phyloP scores from a whole-genome alignment of 2,113 vertebrate genomes.

The Setophaga petechia region DNA sequence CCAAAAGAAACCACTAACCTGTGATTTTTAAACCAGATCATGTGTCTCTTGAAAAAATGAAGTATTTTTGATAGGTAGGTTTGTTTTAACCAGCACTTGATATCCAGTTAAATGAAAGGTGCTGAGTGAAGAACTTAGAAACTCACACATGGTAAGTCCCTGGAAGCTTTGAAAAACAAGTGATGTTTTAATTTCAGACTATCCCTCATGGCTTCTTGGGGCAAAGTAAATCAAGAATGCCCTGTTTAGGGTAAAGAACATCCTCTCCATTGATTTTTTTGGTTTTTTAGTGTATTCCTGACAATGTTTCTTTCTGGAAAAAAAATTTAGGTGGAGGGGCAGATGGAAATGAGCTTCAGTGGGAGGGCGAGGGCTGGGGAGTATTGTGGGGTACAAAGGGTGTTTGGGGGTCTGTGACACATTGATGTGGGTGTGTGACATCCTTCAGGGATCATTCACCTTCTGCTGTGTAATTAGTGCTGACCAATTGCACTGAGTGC shows the following conservation, averaged over 20 bases:
- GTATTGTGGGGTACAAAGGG: not conserved
- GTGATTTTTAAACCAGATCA: not conserved
- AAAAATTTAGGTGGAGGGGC: not conserved
- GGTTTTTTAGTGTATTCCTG: not conserved
- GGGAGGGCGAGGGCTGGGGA: not conserved
- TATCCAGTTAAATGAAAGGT: not conserved
- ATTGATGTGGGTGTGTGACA: accelerated
- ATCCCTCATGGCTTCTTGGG: not conserved
- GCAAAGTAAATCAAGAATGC: not conserved
- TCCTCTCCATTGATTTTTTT: not conserved
- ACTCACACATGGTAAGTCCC: not conserved
- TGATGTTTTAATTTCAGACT: not conserved
- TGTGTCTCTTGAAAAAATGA: not conserved
- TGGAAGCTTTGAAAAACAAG: not conserved
- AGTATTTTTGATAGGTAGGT: not conserved
- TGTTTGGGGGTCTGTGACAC: not conserved
- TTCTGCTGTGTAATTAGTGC: not conserved
- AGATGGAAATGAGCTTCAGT: not conserved
- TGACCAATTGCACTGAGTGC: accelerated
- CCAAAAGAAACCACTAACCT: not conserved
- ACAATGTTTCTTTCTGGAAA: not conserved
- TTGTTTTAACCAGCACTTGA: not conserved
- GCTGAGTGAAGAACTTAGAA: not conserved
- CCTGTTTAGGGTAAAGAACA: not conserved
- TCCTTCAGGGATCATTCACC: not conserved